Evolutionary conservation across 2,888 invertebrate species (phyloP).

Genomic region (Eupelmus urozonus): DNA sequence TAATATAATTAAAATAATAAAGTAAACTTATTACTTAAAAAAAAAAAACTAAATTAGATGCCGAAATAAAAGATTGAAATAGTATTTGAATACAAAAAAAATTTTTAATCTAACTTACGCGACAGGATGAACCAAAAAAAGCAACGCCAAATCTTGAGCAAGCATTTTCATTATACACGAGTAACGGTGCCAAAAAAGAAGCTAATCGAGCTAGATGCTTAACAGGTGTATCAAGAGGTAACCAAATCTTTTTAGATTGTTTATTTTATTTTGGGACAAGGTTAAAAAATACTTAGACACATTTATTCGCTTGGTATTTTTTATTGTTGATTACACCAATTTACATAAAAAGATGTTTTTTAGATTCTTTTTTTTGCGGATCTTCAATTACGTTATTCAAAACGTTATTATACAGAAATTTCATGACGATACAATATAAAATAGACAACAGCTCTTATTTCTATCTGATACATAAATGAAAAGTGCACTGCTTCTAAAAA

Average conservation of each 20-base stretch:
- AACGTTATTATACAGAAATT: slow-evolving; percentile 45
- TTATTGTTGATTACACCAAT: slow-evolving; percentile 55
- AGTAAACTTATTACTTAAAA: neutral
- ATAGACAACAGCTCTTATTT: slow-evolving; percentile 29
- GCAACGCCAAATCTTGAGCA: slow-evolving; percentile 66
- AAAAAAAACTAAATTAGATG: neutral
- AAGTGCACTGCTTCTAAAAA: slow-evolving; percentile 35
- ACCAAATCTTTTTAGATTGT: neutral
- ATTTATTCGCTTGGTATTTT: slow-evolving; percentile 32
- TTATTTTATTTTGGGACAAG: neutral
- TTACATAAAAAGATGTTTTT: slow-evolving; percentile 52
- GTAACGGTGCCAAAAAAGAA: slow-evolving; percentile 60
- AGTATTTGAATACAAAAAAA: too few species aligned
- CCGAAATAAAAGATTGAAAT: too few species aligned
- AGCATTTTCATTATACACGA: slow-evolving; percentile 64
- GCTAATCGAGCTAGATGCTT: slow-evolving; percentile 67
- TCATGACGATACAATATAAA: slow-evolving; percentile 30
- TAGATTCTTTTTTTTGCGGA: slow-evolving; percentile 17
- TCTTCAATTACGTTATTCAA: slow-evolving; percentile 34
- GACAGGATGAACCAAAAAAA: slow-evolving; percentile 62
- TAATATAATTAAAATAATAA: slow-evolving; percentile 4
- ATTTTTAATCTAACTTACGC: neutral
- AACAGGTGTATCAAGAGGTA: slow-evolving; percentile 69
- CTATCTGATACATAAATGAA: slow-evolving; percentile 8
- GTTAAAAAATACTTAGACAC: neutral